These are phyloP conservation scores for Camarhynchus parvulus DNA, from an alignment of 2,113 vertebrate genomes.

Conservation along the genomic window DNA sequence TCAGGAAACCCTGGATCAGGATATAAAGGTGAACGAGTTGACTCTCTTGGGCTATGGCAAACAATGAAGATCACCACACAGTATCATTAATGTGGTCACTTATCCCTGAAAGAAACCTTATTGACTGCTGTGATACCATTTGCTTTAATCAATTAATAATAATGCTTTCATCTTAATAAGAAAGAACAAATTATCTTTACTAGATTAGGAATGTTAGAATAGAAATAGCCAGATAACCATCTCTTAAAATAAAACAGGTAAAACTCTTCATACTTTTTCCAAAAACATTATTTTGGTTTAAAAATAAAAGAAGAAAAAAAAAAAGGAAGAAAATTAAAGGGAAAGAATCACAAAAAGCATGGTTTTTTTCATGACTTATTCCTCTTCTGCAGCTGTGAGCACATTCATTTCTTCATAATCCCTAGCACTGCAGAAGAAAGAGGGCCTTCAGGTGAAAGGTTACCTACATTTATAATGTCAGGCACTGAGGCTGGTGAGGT, in stretches of 20 bases:
- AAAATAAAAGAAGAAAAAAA: neutral
- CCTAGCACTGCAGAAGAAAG: slow-evolving; percentile 62
- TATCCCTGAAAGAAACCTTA: neutral
- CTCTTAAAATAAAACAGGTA: neutral
- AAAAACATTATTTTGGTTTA: neutral
- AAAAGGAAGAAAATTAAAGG: neutral
- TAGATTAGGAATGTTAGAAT: neutral
- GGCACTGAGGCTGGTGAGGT: slow-evolving; percentile 68
- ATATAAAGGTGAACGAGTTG: neutral
- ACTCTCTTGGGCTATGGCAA: neutral
- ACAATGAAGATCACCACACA: neutral
- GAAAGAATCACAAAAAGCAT: neutral
- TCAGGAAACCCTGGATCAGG: neutral
- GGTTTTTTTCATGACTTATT: neutral
- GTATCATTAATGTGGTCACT: neutral
- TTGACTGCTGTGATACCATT: neutral
- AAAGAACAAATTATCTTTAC: neutral
- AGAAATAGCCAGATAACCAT: neutral
- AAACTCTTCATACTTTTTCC: neutral
- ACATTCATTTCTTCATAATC: slow-evolving; percentile 53
- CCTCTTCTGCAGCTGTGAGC: slow-evolving; percentile 40
- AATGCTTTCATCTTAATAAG: neutral
- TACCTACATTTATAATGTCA: slow-evolving; percentile 84
- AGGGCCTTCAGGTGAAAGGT: slow-evolving; percentile 80
- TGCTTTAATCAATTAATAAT: neutral